phyloP scores from a whole-genome alignment of 2,888 invertebrate species.

The Chirona hameri region DNA sequence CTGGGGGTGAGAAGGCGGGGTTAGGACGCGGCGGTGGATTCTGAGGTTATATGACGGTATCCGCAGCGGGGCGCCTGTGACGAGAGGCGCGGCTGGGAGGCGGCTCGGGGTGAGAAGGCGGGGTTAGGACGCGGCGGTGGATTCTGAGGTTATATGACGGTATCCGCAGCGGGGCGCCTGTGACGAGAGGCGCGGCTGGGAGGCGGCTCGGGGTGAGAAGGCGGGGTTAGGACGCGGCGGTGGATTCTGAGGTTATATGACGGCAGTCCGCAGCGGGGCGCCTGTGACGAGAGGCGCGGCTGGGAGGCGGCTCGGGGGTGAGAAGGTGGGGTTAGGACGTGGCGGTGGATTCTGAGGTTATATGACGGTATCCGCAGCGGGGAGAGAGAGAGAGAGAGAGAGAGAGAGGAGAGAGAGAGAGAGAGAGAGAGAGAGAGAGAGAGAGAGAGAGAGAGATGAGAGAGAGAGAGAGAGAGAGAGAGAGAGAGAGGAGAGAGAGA shows the following conservation, averaged over 20 bases:
- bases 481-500: too few relatives aligned
- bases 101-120: too few relatives aligned
- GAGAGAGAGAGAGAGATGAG: too few relatives aligned
- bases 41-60: too few relatives aligned
- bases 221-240: too few relatives aligned
- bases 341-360: neutral
- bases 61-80: neutral
- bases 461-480: too few relatives aligned
- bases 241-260: neutral
- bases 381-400: neutral
- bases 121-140: neutral
- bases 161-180: neutral
- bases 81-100: neutral
- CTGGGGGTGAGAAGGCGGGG: too few relatives aligned
- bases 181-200: neutral
- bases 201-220: too few relatives aligned
- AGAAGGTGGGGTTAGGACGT: too few relatives aligned
- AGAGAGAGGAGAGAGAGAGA: conserved; percentile 10
- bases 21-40: neutral
- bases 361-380: neutral
- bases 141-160: too few relatives aligned
- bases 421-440: too few relatives aligned
- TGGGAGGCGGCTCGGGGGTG: too few relatives aligned
- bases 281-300: neutral
- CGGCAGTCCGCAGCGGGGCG: neutral